A percentile compares a stretch with the other conserved stretches of the same genome.
phyloP scores from a whole-genome alignment of 2,113 vertebrate genomes.

The Plectropomus leopardus region DNA sequence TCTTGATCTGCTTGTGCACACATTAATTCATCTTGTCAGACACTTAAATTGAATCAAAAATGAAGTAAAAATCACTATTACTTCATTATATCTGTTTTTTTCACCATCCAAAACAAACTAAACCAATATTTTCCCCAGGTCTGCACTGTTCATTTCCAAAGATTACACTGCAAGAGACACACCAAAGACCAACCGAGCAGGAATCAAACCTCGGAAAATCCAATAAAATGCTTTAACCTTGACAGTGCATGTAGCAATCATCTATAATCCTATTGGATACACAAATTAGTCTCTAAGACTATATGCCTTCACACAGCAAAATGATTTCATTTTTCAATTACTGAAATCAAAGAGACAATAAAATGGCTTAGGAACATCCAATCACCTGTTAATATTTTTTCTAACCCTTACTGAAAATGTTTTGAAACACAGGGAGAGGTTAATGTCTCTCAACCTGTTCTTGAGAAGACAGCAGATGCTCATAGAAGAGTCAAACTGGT shows the following conservation, averaged over 20 bases:
- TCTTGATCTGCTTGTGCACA: neutral
- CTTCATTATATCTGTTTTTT: constrained; percentile 17
- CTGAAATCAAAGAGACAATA: constrained; percentile 61
- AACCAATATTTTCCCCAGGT: constrained; percentile 25
- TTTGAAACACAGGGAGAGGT: constrained; percentile 18
- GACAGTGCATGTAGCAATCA: constrained; percentile 65
- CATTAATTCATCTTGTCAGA: constrained; percentile 5
- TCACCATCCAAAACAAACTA: neutral
- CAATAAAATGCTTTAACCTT: constrained; percentile 72
- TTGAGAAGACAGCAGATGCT: neutral
- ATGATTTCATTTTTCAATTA: constrained; percentile 74
- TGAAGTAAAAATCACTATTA: constrained; percentile 9
- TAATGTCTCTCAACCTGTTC: constrained; percentile 23
- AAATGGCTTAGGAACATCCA: constrained; percentile 52
- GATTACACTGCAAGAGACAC: constrained; percentile 45
- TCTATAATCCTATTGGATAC: constrained; percentile 71
- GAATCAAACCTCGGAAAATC: constrained; percentile 64
- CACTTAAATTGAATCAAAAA: neutral
- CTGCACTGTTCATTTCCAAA: constrained; percentile 19
- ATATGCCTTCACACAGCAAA: constrained; percentile 64
- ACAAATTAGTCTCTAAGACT: constrained; percentile 69
- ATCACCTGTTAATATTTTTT: constrained; percentile 28
- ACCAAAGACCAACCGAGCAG: constrained; percentile 47
- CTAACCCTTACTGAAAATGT: constrained; percentile 19
- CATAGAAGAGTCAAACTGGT: neutral